Conservation (phyloP, 2,888 invertebrate genomes). For the Drosophila neotestacea region DNA sequence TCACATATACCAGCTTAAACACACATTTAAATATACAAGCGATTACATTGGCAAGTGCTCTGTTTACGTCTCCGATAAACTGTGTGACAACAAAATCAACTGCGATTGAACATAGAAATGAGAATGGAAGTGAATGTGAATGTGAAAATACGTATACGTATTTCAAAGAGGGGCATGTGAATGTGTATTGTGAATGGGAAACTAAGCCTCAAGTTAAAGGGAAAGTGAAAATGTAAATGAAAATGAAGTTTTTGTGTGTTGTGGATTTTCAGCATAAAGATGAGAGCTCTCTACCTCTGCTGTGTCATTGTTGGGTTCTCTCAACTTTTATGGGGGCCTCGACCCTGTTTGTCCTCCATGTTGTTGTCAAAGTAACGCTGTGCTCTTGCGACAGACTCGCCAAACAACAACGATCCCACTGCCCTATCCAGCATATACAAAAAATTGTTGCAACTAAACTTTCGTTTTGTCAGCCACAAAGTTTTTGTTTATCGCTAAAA, state of each 20-base stretch:
- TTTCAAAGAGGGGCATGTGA: conserved; percentile 1
- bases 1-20: background rate
- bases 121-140: background rate
- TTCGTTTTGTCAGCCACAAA: conserved; percentile 70
- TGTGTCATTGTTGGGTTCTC: conserved; percentile 50
- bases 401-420: background rate
- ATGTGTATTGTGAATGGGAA: conserved; percentile 12
- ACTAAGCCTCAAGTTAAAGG: conserved; percentile 12
- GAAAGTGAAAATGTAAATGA: conserved; percentile 19
- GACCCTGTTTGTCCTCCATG: conserved; percentile 27
- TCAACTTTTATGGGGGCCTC: conserved; percentile 65
- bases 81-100: conserved; percentile 31
- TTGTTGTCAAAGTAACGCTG: conserved; percentile 18
- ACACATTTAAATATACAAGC: conserved; percentile 12
- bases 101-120: conserved; percentile 12
- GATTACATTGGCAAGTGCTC: conserved; percentile 33
- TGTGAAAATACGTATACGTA: background rate
- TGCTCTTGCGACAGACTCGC: conserved; percentile 22
- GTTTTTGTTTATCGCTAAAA: conserved; percentile 68
- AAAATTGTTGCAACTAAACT: conserved; percentile 60
- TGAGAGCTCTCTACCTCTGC: conserved; percentile 24
- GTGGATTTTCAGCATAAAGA: conserved; percentile 32
- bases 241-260: conserved; percentile 22
- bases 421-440: background rate
- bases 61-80: conserved; percentile 35